These are phyloP conservation scores for Crax fasciolata DNA, from an alignment of 2,797 vertebrate species.

Conservation along the genomic window DNA sequence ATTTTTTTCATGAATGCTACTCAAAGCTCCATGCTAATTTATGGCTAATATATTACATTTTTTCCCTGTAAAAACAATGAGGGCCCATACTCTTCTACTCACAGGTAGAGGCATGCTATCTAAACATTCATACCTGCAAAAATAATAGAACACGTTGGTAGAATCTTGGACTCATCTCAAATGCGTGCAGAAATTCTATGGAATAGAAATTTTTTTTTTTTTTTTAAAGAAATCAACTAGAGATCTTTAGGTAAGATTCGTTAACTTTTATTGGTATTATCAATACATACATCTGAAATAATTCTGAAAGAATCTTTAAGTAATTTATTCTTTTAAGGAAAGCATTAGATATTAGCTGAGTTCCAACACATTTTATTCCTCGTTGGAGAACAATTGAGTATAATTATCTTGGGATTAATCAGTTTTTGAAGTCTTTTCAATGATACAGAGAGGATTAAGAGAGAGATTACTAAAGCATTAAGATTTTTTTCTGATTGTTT, in stretches of 20 bases:
- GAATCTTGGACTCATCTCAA: not conserved
- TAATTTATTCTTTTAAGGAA: slow-evolving; percentile 9
- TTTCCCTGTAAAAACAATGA: slow-evolving; percentile 30
- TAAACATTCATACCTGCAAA: not conserved
- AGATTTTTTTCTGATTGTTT: slow-evolving; percentile 12
- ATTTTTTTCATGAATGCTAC: slow-evolving; percentile 46
- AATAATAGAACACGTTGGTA: not conserved
- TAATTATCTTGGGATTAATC: slow-evolving; percentile 58
- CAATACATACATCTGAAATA: not conserved
- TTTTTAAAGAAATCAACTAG: not conserved
- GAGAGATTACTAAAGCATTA: slow-evolving; percentile 40
- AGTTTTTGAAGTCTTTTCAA: slow-evolving; percentile 37
- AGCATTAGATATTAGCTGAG: not conserved
- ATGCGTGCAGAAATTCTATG: not conserved
- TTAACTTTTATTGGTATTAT: not conserved
- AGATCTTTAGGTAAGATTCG: not conserved
- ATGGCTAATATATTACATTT: not conserved
- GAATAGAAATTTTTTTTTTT: not conserved
- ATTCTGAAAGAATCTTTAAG: not conserved
- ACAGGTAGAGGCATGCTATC: not conserved
- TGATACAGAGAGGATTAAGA: slow-evolving; percentile 25
- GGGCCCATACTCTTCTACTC: not conserved
- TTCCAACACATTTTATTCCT: not conserved
- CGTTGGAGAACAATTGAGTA: not conserved
- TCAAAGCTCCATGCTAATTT: slow-evolving; percentile 16